Conservation (phyloP, 2,113 vertebrate species). For the Notiomystis cincta region DNA sequence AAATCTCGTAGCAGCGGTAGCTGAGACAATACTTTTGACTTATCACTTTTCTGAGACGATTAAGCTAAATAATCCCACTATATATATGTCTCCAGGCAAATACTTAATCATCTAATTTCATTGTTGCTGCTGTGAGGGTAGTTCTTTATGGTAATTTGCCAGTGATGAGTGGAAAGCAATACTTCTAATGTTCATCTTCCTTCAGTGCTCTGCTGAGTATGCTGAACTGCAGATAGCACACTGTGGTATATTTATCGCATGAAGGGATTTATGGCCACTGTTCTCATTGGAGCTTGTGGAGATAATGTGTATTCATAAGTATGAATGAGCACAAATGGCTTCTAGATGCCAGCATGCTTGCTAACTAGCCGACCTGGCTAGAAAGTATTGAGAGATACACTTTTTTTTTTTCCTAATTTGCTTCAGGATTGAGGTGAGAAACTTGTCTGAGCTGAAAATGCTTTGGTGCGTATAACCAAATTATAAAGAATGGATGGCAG, state of each 20-base stretch:
- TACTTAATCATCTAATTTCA: slow-evolving; percentile 11
- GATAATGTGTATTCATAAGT: background rate
- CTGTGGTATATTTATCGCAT: background rate
- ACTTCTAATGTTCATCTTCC: background rate
- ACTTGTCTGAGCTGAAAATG: background rate
- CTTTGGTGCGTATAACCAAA: slow-evolving; percentile 6
- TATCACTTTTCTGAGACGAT: slow-evolving; percentile 30
- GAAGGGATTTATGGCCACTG: background rate
- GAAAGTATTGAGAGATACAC: background rate
- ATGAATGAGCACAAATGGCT: no score
- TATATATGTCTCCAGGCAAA: slow-evolving; percentile 5
- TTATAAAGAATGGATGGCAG: background rate
- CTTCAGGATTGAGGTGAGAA: background rate
- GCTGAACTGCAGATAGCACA: background rate
- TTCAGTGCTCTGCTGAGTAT: background rate
- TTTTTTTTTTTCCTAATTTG: background rate
- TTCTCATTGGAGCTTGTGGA: background rate
- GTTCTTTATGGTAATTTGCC: slow-evolving; percentile 40
- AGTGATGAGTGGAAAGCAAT: slow-evolving; percentile 18
- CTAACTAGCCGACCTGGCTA: background rate
- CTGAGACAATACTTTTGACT: background rate
- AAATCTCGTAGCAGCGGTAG: background rate
- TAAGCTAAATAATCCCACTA: slow-evolving; percentile 48
- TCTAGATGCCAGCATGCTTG: background rate
- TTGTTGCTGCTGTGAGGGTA: background rate